These are phyloP conservation scores for Climacteris rufus DNA, from an alignment of 2,113 vertebrate genomes.

Conservation along the genomic window DNA sequence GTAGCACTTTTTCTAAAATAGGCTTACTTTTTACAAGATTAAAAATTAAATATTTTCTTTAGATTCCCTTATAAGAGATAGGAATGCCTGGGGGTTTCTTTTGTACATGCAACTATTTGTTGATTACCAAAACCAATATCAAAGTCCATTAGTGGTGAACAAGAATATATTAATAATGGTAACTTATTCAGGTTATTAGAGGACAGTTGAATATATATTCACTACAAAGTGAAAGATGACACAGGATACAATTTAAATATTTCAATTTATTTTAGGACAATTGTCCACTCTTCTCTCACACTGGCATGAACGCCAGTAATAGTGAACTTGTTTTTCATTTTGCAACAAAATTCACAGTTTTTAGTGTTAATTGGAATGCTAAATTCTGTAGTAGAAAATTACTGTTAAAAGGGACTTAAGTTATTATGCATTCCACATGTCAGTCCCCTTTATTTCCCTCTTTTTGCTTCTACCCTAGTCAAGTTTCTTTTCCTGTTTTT, in stretches of 20 bases:
- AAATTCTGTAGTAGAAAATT: background rate
- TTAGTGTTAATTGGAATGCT: background rate
- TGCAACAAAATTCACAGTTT: background rate
- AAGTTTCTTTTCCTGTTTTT: background rate
- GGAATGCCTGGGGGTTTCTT: background rate
- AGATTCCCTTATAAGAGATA: background rate
- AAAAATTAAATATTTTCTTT: background rate
- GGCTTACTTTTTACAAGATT: background rate
- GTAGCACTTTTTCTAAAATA: background rate
- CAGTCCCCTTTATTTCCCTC: background rate
- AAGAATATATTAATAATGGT: background rate
- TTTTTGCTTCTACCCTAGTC: background rate
- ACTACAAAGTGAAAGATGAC: background rate
- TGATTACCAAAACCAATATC: background rate
- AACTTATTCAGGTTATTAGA: background rate
- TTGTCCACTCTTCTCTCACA: background rate
- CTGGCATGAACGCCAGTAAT: background rate
- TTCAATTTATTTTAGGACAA: background rate
- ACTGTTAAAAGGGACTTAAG: background rate
- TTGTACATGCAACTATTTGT: background rate
- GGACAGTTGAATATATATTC: background rate
- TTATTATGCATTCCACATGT: background rate
- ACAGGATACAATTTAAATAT: background rate
- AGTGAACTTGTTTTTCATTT: background rate
- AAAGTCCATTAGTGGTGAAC: background rate